A percentile compares a stretch with the other conserved stretches of the same genome.
phyloP scores from a whole-genome alignment of 2,888 invertebrate genomes.

The Limnephilus marmoratus region DNA sequence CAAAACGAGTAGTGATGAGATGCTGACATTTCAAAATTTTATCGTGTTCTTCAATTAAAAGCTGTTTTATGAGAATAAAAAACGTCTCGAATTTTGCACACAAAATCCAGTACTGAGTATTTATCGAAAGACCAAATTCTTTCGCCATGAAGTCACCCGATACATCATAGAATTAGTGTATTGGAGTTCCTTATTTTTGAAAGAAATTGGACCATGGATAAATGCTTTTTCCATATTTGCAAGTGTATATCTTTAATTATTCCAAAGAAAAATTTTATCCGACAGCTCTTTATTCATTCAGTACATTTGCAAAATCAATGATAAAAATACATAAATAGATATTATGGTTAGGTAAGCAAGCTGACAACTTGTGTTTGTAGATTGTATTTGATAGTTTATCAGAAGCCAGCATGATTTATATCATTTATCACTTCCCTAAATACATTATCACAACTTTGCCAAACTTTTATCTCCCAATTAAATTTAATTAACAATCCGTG shows the following conservation, averaged over 20 bases:
- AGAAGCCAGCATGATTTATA: not conserved
- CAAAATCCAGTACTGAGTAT: no score
- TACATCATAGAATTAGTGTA: no score
- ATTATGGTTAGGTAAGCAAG: not conserved
- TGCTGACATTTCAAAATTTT: no score
- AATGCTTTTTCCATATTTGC: not conserved
- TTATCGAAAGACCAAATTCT: no score
- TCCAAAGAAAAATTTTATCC: not conserved
- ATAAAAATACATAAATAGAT: constrained; percentile 2
- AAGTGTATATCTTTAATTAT: not conserved
- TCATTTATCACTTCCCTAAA: constrained; percentile 21
- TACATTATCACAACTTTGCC: not conserved
- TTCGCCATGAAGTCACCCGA: no score
- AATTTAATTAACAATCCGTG: constrained; percentile 13
- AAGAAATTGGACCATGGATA: not conserved
- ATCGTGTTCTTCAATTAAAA: no score
- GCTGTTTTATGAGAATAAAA: no score
- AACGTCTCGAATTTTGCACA: no score
- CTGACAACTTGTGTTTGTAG: not conserved
- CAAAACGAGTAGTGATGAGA: no score
- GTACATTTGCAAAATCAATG: not conserved
- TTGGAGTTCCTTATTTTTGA: not conserved
- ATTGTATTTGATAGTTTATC: not conserved
- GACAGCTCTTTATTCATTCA: not conserved
- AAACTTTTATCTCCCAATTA: constrained; percentile 5